A percentile compares a stretch with the other conserved stretches of the same genome.
These are phyloP conservation scores for Discoglossus pictus DNA, from an alignment of 2,797 vertebrate genomes.

Conservation along the genomic window DNA sequence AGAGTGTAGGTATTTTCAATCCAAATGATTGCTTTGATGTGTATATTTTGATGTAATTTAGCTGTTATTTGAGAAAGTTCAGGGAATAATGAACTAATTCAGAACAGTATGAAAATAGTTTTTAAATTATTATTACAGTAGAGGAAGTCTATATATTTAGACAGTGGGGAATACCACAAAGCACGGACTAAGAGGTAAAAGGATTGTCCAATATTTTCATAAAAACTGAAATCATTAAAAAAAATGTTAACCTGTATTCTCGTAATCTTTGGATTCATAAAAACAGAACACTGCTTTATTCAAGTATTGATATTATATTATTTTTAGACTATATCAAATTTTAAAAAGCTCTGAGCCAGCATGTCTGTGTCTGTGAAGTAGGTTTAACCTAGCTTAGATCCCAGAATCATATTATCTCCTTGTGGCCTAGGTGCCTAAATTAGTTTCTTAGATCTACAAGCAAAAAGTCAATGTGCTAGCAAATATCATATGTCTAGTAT, in stretches of 20 bases:
- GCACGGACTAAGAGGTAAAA: background rate
- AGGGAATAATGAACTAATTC: slow-evolving; percentile 25
- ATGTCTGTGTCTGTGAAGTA: too few species aligned
- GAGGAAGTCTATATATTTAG: slow-evolving; percentile 23
- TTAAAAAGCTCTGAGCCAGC: too few species aligned
- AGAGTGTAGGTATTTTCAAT: slow-evolving; percentile 20
- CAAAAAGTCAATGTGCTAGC: too few species aligned
- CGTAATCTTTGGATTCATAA: background rate
- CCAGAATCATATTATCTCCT: too few species aligned
- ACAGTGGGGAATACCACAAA: slow-evolving; percentile 13
- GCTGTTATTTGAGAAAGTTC: slow-evolving; percentile 27
- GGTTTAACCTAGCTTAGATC: too few species aligned
- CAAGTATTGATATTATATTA: too few species aligned
- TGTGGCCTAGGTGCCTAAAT: too few species aligned
- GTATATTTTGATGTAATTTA: slow-evolving; percentile 38
- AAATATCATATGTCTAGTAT: too few species aligned
- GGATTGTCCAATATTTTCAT: slow-evolving; percentile 12
- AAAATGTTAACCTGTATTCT: background rate
- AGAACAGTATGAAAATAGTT: slow-evolving; percentile 6
- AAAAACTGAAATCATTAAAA: background rate
- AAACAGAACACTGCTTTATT: too few species aligned
- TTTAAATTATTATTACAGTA: slow-evolving; percentile 13
- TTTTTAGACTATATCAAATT: too few species aligned
- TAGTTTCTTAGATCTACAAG: too few species aligned
- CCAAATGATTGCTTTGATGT: slow-evolving; percentile 39